phyloP scores from a whole-genome alignment of 1,140 invertebrate genomes.

The Potamilus streckersoni region DNA sequence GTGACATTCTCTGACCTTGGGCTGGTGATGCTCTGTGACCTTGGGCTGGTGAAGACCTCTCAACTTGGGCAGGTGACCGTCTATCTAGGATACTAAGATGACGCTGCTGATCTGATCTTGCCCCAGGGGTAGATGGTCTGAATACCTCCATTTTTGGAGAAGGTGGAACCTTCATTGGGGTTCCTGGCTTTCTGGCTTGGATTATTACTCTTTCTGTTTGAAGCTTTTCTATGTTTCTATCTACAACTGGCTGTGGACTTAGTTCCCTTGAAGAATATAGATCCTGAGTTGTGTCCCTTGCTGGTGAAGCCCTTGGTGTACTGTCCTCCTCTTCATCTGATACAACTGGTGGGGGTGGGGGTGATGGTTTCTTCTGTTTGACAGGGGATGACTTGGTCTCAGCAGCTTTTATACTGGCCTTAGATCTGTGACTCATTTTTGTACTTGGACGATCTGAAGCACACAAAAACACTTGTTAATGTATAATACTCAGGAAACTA shows the following conservation, averaged over 20 bases:
- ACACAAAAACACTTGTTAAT: no score
- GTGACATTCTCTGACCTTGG: no score
- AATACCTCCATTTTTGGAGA: conserved; percentile 9
- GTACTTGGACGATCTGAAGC: conserved; percentile 25
- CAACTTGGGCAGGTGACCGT: no score
- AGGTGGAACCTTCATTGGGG: conserved; percentile 7
- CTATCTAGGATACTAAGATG: no score
- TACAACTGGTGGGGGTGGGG: no score
- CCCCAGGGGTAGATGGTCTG: neutral
- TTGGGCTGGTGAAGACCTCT: no score
- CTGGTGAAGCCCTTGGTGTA: conserved; percentile 15
- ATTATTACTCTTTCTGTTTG: no score
- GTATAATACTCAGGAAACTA: no score
- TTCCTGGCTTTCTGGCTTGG: conserved; percentile 15
- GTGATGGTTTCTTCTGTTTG: neutral
- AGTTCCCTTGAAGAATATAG: conserved; percentile 26
- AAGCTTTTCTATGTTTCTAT: no score
- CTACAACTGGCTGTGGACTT: conserved; percentile 13
- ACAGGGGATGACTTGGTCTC: conserved; percentile 2
- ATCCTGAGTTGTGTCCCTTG: conserved; percentile 27
- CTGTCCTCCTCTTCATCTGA: conserved; percentile 9
- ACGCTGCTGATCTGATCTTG: no score
- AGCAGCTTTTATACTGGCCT: conserved; percentile 10
- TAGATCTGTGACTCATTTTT: conserved; percentile 21
- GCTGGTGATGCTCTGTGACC: no score